Percentiles rank a stretch among this genome's conserved stretches.
Evolutionary conservation across 2,113 vertebrate genomes (phyloP).

Genomic region (Chaetodon trifascialis): DNA sequence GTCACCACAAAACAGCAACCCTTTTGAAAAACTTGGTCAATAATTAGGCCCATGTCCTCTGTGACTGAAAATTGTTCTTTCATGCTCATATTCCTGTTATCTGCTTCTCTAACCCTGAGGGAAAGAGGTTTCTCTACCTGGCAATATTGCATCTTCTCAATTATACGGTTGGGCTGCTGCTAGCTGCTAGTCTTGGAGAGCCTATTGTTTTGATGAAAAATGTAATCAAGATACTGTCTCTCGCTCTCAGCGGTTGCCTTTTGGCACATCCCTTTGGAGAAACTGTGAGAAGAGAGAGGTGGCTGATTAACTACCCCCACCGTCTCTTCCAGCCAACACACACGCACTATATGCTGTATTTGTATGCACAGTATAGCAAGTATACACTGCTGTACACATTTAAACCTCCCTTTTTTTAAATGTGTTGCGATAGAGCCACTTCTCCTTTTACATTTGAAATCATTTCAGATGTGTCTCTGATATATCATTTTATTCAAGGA

Average conservation of each 20-base stretch:
- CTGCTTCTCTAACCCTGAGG: conserved; percentile 34
- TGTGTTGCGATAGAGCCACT: not conserved
- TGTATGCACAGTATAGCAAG: not conserved
- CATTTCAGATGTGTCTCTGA: not conserved
- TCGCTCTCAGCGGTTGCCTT: conserved; percentile 46
- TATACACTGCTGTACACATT: not conserved
- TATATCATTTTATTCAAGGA: not conserved
- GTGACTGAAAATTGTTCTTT: conserved; percentile 41
- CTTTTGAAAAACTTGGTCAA: not conserved
- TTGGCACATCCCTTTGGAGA: conserved; percentile 39
- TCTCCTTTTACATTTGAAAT: not conserved
- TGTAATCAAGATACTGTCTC: conserved; percentile 71
- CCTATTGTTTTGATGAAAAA: conserved; percentile 75
- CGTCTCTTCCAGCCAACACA: not conserved
- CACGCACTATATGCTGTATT: conserved; percentile 3
- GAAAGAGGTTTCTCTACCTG: conserved; percentile 57
- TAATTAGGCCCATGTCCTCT: conserved; percentile 45
- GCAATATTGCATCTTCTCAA: conserved; percentile 69
- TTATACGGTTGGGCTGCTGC: conserved; percentile 65
- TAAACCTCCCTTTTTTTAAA: not conserved
- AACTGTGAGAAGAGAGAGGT: conserved; percentile 27
- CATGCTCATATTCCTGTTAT: conserved; percentile 28
- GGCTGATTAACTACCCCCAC: conserved; percentile 44
- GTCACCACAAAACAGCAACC: not conserved
- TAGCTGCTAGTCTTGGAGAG: conserved; percentile 44